A percentile compares a stretch with the other conserved stretches of the same genome.
Conservation (phyloP, 1,140 invertebrate species). For the Mercenaria mercenaria region DNA sequence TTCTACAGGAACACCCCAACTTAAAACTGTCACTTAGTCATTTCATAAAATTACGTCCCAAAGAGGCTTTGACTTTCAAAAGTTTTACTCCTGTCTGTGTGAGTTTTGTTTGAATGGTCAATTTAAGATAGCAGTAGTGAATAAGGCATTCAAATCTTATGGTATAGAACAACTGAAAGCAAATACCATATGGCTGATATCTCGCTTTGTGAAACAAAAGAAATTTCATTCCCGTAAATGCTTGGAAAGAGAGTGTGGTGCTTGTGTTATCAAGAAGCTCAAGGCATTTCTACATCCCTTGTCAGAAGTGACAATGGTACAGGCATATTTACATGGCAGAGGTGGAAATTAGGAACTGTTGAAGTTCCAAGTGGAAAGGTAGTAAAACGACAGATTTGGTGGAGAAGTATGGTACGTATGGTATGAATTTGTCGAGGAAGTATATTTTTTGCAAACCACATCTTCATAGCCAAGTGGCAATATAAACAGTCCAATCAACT, state of each 20-base stretch:
- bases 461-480: constrained; percentile 56
- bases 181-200: constrained; percentile 24
- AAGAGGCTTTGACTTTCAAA: constrained; percentile 47
- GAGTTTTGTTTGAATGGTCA: constrained; percentile 55
- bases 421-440: constrained; percentile 18
- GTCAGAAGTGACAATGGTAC: background rate
- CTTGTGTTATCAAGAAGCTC: background rate
- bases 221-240: background rate
- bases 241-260: constrained; percentile 36
- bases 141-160: background rate
- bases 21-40: constrained; percentile 50
- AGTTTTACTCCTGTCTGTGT: constrained; percentile 50
- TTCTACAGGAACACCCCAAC: constrained; percentile 12
- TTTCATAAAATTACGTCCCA: constrained; percentile 48
- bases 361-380: background rate
- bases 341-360: constrained; percentile 14
- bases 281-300: background rate
- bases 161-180: background rate
- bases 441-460: constrained; percentile 22
- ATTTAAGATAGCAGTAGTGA: constrained; percentile 43
- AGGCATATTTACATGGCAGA: background rate
- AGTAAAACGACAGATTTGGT: constrained; percentile 43
- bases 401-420: background rate
- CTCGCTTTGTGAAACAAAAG: constrained; percentile 12
- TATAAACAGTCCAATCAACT: constrained; percentile 31